phyloP scores from a whole-genome alignment of 2,797 vertebrate genomes.

The Sebastes minor region DNA sequence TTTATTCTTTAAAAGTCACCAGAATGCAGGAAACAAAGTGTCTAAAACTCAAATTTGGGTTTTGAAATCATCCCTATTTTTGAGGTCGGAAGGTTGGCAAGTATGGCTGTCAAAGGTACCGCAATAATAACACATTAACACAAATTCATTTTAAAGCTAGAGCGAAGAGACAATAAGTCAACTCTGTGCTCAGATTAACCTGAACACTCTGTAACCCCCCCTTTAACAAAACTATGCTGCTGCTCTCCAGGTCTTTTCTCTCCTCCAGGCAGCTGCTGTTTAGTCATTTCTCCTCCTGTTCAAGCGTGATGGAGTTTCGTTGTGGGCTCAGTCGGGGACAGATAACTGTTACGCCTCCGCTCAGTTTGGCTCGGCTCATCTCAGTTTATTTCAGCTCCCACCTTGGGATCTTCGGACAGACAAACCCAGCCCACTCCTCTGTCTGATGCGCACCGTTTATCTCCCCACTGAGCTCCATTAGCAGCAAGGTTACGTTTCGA shows the following conservation, averaged over 20 bases:
- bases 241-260: conserved; percentile 25
- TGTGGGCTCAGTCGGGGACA: conserved; percentile 48
- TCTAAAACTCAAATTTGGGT: no score
- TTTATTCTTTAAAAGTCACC: no score
- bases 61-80: no score
- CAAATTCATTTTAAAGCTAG: no score
- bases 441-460: conserved; percentile 59
- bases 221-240: conserved; percentile 25
- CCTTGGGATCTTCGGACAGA: conserved; percentile 52
- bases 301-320: conserved; percentile 48
- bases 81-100: fast-evolving
- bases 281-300: conserved; percentile 52
- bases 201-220: background rate
- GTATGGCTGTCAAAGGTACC: no score
- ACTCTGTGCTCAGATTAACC: conserved; percentile 31
- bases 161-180: background rate
- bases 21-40: no score
- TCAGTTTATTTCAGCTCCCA: conserved; percentile 54
- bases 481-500: conserved; percentile 22
- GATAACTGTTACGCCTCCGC: conserved; percentile 59
- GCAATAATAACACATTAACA: no score
- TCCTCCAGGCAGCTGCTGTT: conserved; percentile 60
- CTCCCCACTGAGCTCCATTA: conserved; percentile 42
- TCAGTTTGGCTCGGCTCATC: conserved; percentile 47
- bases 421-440: conserved; percentile 52